Evolutionary conservation across 2,888 invertebrate genomes (phyloP).

Genomic region (Lasioglossum figueresi): DNA sequence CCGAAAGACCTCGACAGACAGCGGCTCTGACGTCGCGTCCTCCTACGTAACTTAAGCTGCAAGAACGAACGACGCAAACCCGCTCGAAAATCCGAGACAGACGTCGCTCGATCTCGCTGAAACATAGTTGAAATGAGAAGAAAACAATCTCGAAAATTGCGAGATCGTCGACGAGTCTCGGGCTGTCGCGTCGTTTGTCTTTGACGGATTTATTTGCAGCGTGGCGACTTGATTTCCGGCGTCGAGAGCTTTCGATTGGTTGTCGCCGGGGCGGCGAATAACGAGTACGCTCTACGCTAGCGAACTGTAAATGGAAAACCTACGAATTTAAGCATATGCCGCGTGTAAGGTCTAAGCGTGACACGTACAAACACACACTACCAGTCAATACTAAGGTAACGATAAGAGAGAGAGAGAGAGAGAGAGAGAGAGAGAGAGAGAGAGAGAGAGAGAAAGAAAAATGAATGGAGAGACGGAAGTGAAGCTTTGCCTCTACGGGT

Average conservation of each 20-base stretch:
- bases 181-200: too few relatives aligned
- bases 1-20: not conserved
- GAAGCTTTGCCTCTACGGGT: conserved; percentile 62
- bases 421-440: too few relatives aligned
- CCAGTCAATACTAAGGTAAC: conserved; percentile 63
- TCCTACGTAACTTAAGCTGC: not conserved
- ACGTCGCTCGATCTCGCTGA: too few relatives aligned
- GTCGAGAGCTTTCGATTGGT: conserved; percentile 7
- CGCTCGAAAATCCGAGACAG: not conserved
- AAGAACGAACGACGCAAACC: not conserved
- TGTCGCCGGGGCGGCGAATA: conserved; percentile 55
- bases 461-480: conserved; percentile 36
- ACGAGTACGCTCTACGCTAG: conserved; percentile 66
- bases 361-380: conserved; percentile 39
- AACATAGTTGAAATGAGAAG: not conserved
- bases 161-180: too few relatives aligned
- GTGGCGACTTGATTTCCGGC: not conserved
- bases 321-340: conserved; percentile 61
- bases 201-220: not conserved
- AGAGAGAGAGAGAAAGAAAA: too few relatives aligned
- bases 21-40: not conserved
- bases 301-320: conserved; percentile 47
- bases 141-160: not conserved
- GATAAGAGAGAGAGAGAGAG: conserved; percentile 25
- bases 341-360: conserved; percentile 17